phyloP scores from a whole-genome alignment of 2,113 vertebrate species.

The Oxygymnocypris stewartii region DNA sequence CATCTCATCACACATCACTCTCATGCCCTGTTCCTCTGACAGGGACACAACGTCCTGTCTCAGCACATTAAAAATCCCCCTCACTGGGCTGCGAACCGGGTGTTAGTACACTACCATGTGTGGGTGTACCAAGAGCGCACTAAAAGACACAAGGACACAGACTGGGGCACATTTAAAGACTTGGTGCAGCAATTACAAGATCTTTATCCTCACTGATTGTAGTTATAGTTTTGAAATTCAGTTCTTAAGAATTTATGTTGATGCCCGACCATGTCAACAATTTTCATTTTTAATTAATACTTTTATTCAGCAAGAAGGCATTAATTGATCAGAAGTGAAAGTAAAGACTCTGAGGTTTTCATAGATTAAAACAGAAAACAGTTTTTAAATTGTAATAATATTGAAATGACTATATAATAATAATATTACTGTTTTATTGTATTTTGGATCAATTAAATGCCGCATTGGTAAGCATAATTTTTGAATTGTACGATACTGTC shows the following conservation, averaged over 20 bases:
- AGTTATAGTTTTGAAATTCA: neutral
- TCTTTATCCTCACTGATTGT: neutral
- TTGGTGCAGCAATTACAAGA: neutral
- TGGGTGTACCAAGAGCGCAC: neutral
- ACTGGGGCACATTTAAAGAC: neutral
- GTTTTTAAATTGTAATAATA: no score
- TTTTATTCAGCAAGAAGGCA: neutral
- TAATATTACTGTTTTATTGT: neutral
- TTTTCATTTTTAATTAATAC: neutral
- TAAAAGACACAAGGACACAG: neutral
- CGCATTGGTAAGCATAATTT: no score
- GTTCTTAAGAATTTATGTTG: neutral
- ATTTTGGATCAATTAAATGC: neutral
- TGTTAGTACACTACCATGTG: neutral
- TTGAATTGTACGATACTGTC: no score
- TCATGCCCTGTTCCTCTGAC: slow-evolving; percentile 20
- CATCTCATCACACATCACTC: slow-evolving; percentile 47
- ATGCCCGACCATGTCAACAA: neutral
- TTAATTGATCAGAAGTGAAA: neutral
- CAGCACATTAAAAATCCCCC: slow-evolving; percentile 31
- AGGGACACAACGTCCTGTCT: slow-evolving; percentile 44
- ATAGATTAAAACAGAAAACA: neutral
- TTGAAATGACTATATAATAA: no score
- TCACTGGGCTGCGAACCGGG: slow-evolving; percentile 2
- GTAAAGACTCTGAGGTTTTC: neutral